Evolutionary conservation across 64 coral and sea anemone species (phyloP), one percentile per base, ranked within the genome.

Genomic region (Trachythela sp.): DNA sequence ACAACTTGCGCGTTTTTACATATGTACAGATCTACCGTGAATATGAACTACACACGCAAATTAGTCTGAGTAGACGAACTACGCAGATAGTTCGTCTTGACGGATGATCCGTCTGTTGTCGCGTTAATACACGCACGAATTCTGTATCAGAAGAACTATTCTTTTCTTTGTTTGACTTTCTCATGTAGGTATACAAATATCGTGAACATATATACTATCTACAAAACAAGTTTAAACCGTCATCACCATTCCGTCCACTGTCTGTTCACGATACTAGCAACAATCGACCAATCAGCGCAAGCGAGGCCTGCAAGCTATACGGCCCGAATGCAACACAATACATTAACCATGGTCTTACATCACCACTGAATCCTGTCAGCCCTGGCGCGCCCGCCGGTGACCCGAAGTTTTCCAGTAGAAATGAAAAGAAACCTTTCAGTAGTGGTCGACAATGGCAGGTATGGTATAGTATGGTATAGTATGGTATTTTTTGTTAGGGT

Each of bases 191-290:
- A 45, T 99, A 99, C 91, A 99, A 99, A 36, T 99, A 99, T 56
- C 93, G 96, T 0, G 96, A 99, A 33, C 96, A 99, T 54, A 99
- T 99, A 71, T 99, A 59, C 58, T 99, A 91, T 84, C 83, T 99
- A 1, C 96, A 99, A 80, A 94, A 99, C 72, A 89, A 92, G 34
- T 93, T 90, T 32, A 94, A 94, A 83, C 93, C 91, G 84, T 87
- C 93, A 20, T 60, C 91, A 30, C 89, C 84, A 4, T 89, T 91
- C 11, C 87, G 37, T 8, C 85, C 89, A 8, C 84, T 83, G n/a
- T 84, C 92, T 35, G 88, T 86, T 86, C 67, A 87, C 40, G 85
- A 89, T 4, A 54, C 48, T n/a, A 36, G 27, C 20, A 80, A 35
- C 75, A 7, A 48, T 11, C 84, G 86, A 50, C 42, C 86, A 34